These are phyloP conservation scores for Halictus rubicundus DNA, from an alignment of 1,140 invertebrate genomes.

Conservation along the genomic window DNA sequence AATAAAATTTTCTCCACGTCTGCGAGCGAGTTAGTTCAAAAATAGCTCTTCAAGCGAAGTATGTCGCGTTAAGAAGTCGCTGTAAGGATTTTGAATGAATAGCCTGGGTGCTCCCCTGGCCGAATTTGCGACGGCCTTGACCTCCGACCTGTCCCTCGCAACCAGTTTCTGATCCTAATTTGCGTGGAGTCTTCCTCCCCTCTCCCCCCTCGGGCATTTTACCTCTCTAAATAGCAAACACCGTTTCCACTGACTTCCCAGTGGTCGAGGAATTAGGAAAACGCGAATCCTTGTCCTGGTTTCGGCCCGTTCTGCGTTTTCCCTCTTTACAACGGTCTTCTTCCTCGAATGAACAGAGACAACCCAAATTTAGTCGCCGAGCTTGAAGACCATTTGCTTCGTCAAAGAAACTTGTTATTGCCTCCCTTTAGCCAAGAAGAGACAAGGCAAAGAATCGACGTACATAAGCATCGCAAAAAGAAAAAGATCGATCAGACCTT, in stretches of 20 bases:
- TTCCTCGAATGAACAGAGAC: not conserved
- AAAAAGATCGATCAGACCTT: too few species aligned
- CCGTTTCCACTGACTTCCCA: not conserved
- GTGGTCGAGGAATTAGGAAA: not conserved
- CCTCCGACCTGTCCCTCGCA: constrained; percentile 19
- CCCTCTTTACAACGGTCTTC: not conserved
- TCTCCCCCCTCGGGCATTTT: not conserved
- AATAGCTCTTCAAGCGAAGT: constrained; percentile 20
- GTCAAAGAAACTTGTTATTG: too few species aligned
- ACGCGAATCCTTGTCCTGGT: not conserved
- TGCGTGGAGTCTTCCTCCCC: not conserved
- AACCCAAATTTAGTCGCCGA: not conserved
- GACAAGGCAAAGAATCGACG: too few species aligned
- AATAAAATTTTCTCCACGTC: not conserved
- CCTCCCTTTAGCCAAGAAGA: too few species aligned
- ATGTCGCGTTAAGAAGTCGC: constrained; percentile 30
- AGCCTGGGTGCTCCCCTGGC: constrained; percentile 15
- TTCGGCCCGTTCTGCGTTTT: not conserved
- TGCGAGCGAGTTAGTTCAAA: constrained; percentile 2
- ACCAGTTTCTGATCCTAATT: not conserved
- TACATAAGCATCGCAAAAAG: too few species aligned
- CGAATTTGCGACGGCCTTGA: constrained; percentile 50
- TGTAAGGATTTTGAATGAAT: constrained; percentile 46
- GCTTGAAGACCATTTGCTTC: too few species aligned
- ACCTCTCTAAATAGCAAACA: not conserved